phyloP scores from a whole-genome alignment of 2,888 invertebrate species.

The Dyspetes luteomarginatus region DNA sequence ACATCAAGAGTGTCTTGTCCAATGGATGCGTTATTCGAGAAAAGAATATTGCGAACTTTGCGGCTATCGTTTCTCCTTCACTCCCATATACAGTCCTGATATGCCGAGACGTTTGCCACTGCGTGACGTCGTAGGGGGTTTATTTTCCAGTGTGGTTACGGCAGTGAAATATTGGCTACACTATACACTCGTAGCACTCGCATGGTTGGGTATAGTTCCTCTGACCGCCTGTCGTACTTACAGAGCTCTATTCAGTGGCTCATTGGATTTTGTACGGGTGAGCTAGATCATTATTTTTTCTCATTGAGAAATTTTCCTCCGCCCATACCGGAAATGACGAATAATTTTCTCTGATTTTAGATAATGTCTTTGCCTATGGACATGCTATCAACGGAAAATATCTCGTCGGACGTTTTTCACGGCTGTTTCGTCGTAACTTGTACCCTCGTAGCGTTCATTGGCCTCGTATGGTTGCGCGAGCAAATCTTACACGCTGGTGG shows the following conservation, averaged over 20 bases:
- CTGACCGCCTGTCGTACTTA: slow-evolving; percentile 98
- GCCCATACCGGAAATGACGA: not conserved
- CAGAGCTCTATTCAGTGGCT: slow-evolving; percentile 95
- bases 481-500: slow-evolving; percentile 99
- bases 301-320: not conserved
- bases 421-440: slow-evolving; percentile 98
- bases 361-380: slow-evolving; percentile 94
- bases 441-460: slow-evolving; percentile 97
- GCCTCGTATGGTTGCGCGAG: slow-evolving; percentile 98
- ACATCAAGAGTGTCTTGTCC: slow-evolving; percentile 98
- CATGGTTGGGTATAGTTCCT: slow-evolving; percentile 99
- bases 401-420: slow-evolving; percentile 96
- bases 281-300: slow-evolving; percentile 31
- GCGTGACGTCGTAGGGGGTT: slow-evolving; percentile 95
- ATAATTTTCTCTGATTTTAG: slow-evolving; percentile 74
- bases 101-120: slow-evolving; percentile 99
- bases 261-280: slow-evolving; percentile 90
- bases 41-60: slow-evolving; percentile 99
- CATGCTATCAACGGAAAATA: slow-evolving; percentile 96
- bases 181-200: slow-evolving; percentile 97
- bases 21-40: slow-evolving; percentile 99
- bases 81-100: slow-evolving; percentile 99
- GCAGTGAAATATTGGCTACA: slow-evolving; percentile 99
- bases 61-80: slow-evolving; percentile 98
- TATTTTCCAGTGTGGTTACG: slow-evolving; percentile 94